phyloP scores from a whole-genome alignment of 2,888 invertebrate genomes.

The Coecobrya sp. region DNA sequence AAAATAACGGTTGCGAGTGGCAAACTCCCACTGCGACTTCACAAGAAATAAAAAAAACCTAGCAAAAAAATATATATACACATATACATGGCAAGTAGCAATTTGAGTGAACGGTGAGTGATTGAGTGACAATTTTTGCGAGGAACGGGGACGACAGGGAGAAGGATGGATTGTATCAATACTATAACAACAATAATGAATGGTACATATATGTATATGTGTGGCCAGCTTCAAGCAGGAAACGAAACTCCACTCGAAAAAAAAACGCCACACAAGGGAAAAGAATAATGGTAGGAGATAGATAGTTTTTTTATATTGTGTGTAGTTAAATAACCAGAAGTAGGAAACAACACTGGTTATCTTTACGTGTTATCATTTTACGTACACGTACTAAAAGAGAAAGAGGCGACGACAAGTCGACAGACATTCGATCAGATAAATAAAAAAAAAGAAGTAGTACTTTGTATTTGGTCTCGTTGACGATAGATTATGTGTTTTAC shows the following conservation, averaged over 20 bases:
- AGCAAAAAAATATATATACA: not conserved
- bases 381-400: slow-evolving; percentile 4
- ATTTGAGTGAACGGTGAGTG: slow-evolving; percentile 9
- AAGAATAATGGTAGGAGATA: not conserved
- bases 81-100: not conserved
- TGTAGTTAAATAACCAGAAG: not conserved
- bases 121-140: slow-evolving; percentile 52
- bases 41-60: not conserved
- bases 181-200: slow-evolving; percentile 16
- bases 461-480: not conserved
- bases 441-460: not conserved
- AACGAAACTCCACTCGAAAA: not conserved
- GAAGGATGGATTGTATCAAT: slow-evolving; percentile 29
- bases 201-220: too few species aligned
- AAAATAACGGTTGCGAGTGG: not conserved
- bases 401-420: slow-evolving; percentile 50
- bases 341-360: slow-evolving; percentile 33
- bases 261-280: not conserved
- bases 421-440: slow-evolving; percentile 54
- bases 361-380: slow-evolving; percentile 35
- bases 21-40: not conserved
- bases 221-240: not conserved
- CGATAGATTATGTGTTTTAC: not conserved
- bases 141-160: not conserved
- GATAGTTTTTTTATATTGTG: not conserved